These are phyloP conservation scores for Glaucopsyche alexis DNA, from an alignment of 2,888 invertebrate species.

Conservation along the genomic window DNA sequence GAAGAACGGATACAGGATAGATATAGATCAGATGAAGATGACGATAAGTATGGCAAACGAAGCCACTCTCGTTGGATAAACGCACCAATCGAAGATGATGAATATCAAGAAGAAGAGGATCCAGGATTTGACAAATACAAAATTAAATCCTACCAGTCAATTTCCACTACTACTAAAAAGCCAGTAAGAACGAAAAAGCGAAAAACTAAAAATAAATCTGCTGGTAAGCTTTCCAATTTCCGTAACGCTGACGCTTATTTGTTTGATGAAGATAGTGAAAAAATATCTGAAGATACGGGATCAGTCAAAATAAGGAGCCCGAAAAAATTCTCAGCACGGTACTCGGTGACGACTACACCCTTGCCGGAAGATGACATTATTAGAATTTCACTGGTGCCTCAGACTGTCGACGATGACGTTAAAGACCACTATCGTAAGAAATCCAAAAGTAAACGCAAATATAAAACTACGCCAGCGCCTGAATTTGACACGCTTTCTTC, in stretches of 20 bases:
- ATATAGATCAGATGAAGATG: slow-evolving; percentile 38
- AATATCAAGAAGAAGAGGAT: slow-evolving; percentile 53
- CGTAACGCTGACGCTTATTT: slow-evolving; percentile 61
- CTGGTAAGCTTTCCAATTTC: slow-evolving; percentile 63
- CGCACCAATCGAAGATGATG: slow-evolving; percentile 54
- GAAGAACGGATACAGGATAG: slow-evolving; percentile 58
- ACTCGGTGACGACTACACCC: slow-evolving; percentile 40
- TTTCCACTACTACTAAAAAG: slow-evolving; percentile 40
- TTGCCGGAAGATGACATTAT: slow-evolving; percentile 45
- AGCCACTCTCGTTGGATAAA: slow-evolving; percentile 41
- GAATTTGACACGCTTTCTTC: slow-evolving; percentile 10
- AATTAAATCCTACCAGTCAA: slow-evolving; percentile 43
- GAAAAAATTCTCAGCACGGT: slow-evolving; percentile 47
- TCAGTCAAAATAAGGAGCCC: slow-evolving; percentile 33
- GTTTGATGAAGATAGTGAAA: slow-evolving; percentile 52
- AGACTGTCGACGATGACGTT: slow-evolving; percentile 55
- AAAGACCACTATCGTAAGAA: slow-evolving; percentile 63
- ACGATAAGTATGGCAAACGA: slow-evolving; percentile 51
- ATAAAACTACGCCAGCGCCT: slow-evolving; percentile 44
- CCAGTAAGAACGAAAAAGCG: slow-evolving; percentile 36
- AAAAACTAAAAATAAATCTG: slow-evolving; percentile 44
- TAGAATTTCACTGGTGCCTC: slow-evolving; percentile 62
- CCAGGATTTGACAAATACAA: slow-evolving; percentile 55
- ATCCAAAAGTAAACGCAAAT: slow-evolving; percentile 51
- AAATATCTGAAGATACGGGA: slow-evolving; percentile 37